Evolutionary conservation across 2,797 vertebrate species (phyloP), one percentile per base, ranked within the genome.

Genomic region (Gymnodraco acuticeps): DNA sequence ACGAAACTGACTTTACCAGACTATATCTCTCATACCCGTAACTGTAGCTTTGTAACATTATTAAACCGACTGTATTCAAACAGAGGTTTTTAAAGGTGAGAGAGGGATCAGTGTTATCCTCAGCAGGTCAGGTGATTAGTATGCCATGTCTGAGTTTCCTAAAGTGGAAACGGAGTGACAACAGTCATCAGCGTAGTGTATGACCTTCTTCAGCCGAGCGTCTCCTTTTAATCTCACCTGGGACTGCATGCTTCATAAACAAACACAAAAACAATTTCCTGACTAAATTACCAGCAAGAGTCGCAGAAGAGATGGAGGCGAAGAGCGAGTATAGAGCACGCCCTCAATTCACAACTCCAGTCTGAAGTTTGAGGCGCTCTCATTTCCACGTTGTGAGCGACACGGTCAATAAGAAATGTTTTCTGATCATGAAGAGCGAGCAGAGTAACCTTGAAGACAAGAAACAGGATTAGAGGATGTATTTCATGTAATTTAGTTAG

Each of bases 221-320:
- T 85, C 64, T 78, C 83, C 73, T 54, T 73, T 84, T 89, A 81
- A 91, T 91, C 81, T 88, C 88, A 86, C 82, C 83, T 87, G 87
- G 84, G 88, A 89, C 78, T 83, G 72, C 73, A 88, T 69, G 87
- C 73, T 89, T 92, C 87, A 89, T 87, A 90, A 91, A 90, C 87
- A 92, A 89, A 90, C 85, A 88, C 87, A 80, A 90, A 38, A 92
- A 89, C 86, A 86, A 91, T 93, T 89, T 90, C 84, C 87, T 51
- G 71, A 85, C 84, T 89, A 87, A 87, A 91, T 90, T 88, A 87
- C 81, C 70, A 71, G 77, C 71, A 77, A 75, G 74, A 83, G 70
- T 68, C 61, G 19, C 68, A 50, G 41, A 70, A 81, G 80, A 88
- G 80, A 87, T 64, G 73, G 69, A 83, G 62, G 64, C 19, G 67